Conservation (phyloP, 2,113 vertebrate genomes). For the Stigmatopora nigra region DNA sequence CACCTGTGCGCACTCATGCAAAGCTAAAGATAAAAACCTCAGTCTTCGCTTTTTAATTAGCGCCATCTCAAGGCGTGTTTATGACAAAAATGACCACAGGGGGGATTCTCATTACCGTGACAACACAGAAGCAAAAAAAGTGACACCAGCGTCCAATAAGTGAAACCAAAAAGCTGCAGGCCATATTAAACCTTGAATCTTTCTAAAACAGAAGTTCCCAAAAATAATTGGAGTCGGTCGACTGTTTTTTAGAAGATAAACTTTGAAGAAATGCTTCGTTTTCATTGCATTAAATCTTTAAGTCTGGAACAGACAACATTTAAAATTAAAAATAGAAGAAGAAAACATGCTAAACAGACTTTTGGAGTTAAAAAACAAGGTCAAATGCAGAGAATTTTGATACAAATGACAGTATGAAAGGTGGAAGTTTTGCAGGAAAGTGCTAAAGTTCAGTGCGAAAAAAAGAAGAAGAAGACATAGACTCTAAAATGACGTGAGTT, state of each 20-base stretch:
- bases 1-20: background rate
- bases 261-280: background rate
- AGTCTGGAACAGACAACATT: background rate
- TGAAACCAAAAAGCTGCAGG: background rate
- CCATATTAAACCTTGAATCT: background rate
- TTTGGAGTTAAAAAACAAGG: background rate
- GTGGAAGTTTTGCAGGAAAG: background rate
- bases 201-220: background rate
- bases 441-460: background rate
- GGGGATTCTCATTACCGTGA: slow-evolving; percentile 30
- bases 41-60: slow-evolving; percentile 26
- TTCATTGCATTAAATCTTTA: background rate
- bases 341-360: slow-evolving; percentile 35
- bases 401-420: background rate
- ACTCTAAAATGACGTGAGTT: background rate
- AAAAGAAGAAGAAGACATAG: background rate
- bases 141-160: slow-evolving; percentile 39
- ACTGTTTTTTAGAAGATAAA: background rate
- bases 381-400: background rate
- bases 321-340: background rate
- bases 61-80: slow-evolving; percentile 11
- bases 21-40: background rate
- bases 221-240: background rate
- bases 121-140: slow-evolving; percentile 40
- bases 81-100: slow-evolving; percentile 28